phyloP scores from a whole-genome alignment of 2,888 invertebrate species.

The Drosophila phalerata region DNA sequence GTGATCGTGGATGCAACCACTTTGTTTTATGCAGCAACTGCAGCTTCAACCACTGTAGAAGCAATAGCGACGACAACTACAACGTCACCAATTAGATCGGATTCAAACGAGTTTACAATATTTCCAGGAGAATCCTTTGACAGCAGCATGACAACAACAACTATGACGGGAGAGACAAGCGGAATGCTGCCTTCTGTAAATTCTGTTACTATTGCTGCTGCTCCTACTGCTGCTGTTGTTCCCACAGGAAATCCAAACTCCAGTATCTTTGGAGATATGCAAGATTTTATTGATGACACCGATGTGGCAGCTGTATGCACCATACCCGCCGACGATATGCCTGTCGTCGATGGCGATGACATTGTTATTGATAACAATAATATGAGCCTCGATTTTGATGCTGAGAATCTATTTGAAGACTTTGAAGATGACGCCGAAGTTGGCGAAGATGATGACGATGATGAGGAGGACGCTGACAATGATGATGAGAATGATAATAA shows the following conservation, averaged over 20 bases:
- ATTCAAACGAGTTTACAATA: slow-evolving; percentile 34
- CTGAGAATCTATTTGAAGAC: slow-evolving; percentile 80
- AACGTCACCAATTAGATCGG: slow-evolving; percentile 14
- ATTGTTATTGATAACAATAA: slow-evolving; percentile 82
- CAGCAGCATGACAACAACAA: slow-evolving; percentile 7
- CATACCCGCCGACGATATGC: slow-evolving; percentile 82
- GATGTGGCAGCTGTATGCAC: slow-evolving; percentile 72
- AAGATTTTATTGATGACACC: slow-evolving; percentile 69
- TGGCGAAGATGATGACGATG: slow-evolving; percentile 67
- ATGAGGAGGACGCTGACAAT: slow-evolving; percentile 74
- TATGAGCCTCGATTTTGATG: slow-evolving; percentile 82
- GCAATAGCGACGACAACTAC: slow-evolving; percentile 1
- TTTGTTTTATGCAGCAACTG: slow-evolving; percentile 52
- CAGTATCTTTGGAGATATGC: slow-evolving; percentile 67
- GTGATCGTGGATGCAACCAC: slow-evolving; percentile 66
- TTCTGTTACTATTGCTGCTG: background rate
- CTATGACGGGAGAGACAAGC: slow-evolving; percentile 7
- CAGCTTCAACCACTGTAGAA: background rate
- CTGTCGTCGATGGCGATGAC: slow-evolving; percentile 81
- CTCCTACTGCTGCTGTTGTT: background rate
- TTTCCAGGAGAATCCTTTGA: slow-evolving; percentile 48
- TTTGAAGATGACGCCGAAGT: slow-evolving; percentile 73
- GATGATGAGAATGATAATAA: slow-evolving; percentile 82
- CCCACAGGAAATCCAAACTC: slow-evolving; percentile 27
- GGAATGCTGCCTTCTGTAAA: background rate